phyloP scores from a whole-genome alignment of 2,797 vertebrate species.

The Vireo griseus region DNA sequence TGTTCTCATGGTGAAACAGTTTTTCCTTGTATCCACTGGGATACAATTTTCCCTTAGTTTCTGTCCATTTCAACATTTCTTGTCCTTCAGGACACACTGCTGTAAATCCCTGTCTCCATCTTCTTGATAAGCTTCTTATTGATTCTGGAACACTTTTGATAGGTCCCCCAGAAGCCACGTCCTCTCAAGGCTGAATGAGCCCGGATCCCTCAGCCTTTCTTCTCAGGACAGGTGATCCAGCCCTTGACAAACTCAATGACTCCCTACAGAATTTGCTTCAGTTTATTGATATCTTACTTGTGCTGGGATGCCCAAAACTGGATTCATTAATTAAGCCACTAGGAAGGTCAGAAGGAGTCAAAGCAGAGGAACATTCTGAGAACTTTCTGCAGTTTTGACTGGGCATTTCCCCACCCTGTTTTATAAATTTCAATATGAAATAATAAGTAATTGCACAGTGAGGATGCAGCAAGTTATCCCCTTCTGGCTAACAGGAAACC shows the following conservation, averaged over 20 bases:
- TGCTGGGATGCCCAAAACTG: background rate
- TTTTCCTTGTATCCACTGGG: background rate
- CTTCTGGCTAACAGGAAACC: background rate
- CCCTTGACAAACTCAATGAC: rapidly evolving
- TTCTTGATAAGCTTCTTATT: background rate
- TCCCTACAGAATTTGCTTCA: background rate
- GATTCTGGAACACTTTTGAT: background rate
- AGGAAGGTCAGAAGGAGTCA: background rate
- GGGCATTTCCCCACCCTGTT: background rate
- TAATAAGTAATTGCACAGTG: rapidly evolving
- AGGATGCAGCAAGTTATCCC: background rate
- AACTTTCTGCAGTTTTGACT: background rate
- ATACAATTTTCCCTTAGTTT: background rate
- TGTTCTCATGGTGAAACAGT: background rate
- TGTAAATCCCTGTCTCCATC: background rate
- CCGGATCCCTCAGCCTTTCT: background rate
- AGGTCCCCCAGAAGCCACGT: rapidly evolving
- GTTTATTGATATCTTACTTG: background rate
- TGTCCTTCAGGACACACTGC: background rate
- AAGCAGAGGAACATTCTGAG: background rate
- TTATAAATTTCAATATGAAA: background rate
- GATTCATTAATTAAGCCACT: background rate
- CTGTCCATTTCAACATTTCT: background rate
- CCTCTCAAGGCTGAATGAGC: background rate
- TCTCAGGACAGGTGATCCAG: background rate